Base-by-base conservation (phyloP, 2,888 invertebrate genomes). In the Acleris laterana region DNA sequence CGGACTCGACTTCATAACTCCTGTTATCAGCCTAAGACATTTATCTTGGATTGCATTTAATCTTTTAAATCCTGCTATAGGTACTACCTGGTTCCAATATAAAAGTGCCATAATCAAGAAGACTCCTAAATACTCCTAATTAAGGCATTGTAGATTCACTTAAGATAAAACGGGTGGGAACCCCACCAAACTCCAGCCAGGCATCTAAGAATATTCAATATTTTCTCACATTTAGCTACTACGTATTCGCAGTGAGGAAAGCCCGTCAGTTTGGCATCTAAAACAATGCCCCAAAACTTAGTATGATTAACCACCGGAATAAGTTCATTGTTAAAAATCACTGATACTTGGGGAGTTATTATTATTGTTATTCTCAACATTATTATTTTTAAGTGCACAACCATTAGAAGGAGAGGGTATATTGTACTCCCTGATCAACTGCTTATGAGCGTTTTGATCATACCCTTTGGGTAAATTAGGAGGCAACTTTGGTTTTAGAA, bases 161-260 rank as follows among this genome's bases (percentile, higher is more conserved):
- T 49, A 9, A 49, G 19, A 11, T 19, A 20, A 11, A 49, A 19
- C 19, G 49, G 49, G 16, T 42, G 42, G 3, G 42, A 11, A 42
- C 42, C 19, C 2, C n/a, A n/a, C n/a, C n/a, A n/a, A n/a, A n/a
- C n/a, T n/a, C n/a, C n/a, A n/a, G n/a, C n/a, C n/a, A n/a, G 2
- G 19, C 51, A 25, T 25, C 51, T 51, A 9, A 51, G 51, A 22
- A 51, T 25, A n/a, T 51, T 51, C 7, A 51, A 5, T 11, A 51
- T 25, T 22, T 25, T 20, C 20, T 20, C 20, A 20, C 20, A 20
- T 20, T 20, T 22, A 16, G 11, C 5, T 4, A 48, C 17, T 1
- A 48, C 6, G 17, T 48, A 48, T 17, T 48, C 48, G n/a, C n/a
- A 48, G 19, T 51, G 51, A 16, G 25, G 25, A 13, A 51, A 9